phyloP scores from a whole-genome alignment of 2,113 vertebrate genomes.

The Hiodon alosoides region DNA sequence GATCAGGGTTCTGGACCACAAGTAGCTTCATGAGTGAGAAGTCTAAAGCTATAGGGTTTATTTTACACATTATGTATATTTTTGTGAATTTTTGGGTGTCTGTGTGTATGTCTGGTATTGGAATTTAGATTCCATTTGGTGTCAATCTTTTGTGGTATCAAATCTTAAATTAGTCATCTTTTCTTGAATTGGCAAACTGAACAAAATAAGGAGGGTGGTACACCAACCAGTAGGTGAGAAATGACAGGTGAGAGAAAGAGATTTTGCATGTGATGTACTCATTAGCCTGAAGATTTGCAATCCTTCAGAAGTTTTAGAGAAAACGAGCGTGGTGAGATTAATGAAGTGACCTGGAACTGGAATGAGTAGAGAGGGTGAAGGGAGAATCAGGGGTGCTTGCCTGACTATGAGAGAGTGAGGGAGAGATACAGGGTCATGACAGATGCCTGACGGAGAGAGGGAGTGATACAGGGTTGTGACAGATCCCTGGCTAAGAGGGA shows the following conservation, averaged over 20 bases:
- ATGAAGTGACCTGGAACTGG: slow-evolving; percentile 22
- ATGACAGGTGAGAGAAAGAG: neutral
- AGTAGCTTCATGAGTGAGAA: slow-evolving; percentile 29
- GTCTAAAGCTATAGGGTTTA: slow-evolving; percentile 1
- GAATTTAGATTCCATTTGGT: slow-evolving; percentile 37
- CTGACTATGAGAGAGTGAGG: neutral
- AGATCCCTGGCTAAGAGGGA: too few species aligned
- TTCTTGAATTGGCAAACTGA: too few species aligned
- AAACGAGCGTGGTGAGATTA: slow-evolving; percentile 23
- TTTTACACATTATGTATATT: too few species aligned
- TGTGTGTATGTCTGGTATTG: neutral
- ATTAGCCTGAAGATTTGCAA: slow-evolving; percentile 32
- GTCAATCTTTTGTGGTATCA: slow-evolving; percentile 39
- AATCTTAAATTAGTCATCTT: slow-evolving; percentile 29
- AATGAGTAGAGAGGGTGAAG: neutral
- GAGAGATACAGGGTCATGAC: neutral
- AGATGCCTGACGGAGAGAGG: too few species aligned
- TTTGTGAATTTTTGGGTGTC: slow-evolving; percentile 14
- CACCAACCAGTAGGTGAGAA: slow-evolving; percentile 4
- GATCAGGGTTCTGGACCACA: slow-evolving; percentile 35
- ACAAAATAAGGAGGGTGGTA: slow-evolving; percentile 8
- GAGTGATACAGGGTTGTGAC: too few species aligned
- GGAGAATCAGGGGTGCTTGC: neutral
- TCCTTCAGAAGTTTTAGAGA: slow-evolving; percentile 26
- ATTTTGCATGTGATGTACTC: slow-evolving; percentile 11